Evolutionary conservation across 2,888 invertebrate species (phyloP), one percentile per base, ranked within the genome.

Genomic region (Loripinus fragilis): DNA sequence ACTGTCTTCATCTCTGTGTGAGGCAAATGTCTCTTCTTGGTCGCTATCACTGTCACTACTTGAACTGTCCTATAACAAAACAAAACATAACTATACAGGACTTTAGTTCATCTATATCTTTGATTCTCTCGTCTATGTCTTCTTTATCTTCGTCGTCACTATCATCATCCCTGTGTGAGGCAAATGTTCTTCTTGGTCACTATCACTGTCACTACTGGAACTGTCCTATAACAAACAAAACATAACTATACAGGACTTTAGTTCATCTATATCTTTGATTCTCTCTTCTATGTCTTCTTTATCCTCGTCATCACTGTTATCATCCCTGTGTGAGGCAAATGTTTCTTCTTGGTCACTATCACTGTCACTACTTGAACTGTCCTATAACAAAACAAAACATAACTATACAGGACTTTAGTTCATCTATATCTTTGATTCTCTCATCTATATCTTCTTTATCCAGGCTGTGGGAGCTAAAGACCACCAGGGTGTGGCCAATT

Each of bases 291-390:
- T 30, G 35, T 64, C 67, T 8, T 41, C 60, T 45, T 41, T 60
- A 33, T 64, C 71, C 23, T 72, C 78, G 10, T 78, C 78, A 33
- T 76, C 81, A 65, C 76, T 72, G 50, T 77, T 72, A 8, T 83
- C 78, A 42, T 86, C 85, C 52, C 71, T 60, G 64, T 85, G 83
- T 8, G 75, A 71, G 12, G 83, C 83, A 71, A 81, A 80, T 0
- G 80, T 80, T 48, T 85, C 83, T 33, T 80, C 83, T 30, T 85
- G 77, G 52, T 77, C 76, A 5, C 80, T 78, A 77, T 81, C 77
- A 55, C 84, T 85, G 2, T 78, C 71, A 38, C 74, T 72, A 55
- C 81, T 76, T 48, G 83, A 85, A 73, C 84, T 82, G 50, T 86
- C 84, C 79, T 86, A 81, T 55, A 71, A 74, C 5, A 41, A 50